Conservation (phyloP, 2,888 invertebrate species). For the Gastrophysa polygoni region DNA sequence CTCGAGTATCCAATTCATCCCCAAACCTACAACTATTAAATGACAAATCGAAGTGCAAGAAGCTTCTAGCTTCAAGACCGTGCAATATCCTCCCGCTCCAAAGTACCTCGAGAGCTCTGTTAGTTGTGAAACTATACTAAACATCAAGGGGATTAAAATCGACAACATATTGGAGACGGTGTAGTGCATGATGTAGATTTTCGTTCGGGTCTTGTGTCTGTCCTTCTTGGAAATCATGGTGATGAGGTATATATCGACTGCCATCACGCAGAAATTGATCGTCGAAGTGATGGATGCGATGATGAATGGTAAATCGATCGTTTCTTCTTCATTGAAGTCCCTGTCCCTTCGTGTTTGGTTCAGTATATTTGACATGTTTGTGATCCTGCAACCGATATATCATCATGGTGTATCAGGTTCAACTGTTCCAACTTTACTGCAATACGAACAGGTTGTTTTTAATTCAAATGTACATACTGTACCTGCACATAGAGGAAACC, state of each 20-base stretch:
- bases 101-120: background rate
- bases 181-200: conserved; percentile 7
- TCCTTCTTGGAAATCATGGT: background rate
- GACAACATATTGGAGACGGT: conserved; percentile 5
- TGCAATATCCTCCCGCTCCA: conserved; percentile 21
- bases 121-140: background rate
- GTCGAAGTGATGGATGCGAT: background rate
- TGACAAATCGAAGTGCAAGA: conserved; percentile 20
- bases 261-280: conserved; percentile 1
- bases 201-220: conserved; percentile 10
- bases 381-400: background rate
- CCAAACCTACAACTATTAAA: conserved; percentile 18
- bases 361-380: background rate
- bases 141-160: background rate
- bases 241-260: conserved; percentile 8
- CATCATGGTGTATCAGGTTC: too few species aligned
- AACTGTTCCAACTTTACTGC: too few species aligned
- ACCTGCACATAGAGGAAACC: too few species aligned
- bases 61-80: conserved; percentile 27
- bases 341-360: background rate
- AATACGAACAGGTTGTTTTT: too few species aligned
- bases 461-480: too few species aligned
- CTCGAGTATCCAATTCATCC: conserved; percentile 26
- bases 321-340: background rate
- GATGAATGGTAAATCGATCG: background rate